Percentiles rank a stretch among this genome's conserved stretches.
These are phyloP conservation scores for Illadopsis cleaveri DNA, from an alignment of 2,113 vertebrate genomes.

Conservation along the genomic window DNA sequence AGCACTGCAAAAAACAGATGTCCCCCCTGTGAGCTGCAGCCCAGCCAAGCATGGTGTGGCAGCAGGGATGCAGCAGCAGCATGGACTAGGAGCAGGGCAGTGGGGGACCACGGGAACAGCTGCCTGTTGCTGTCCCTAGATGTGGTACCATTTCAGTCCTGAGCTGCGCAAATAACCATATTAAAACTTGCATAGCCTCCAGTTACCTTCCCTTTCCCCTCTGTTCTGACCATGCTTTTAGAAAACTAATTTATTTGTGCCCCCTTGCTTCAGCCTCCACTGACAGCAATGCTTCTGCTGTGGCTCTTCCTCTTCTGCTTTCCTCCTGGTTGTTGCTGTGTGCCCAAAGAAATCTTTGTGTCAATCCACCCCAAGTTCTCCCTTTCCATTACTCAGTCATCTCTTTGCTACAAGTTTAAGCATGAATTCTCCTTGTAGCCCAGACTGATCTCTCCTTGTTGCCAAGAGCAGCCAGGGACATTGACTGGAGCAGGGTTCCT, in stretches of 20 bases:
- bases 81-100: not conserved
- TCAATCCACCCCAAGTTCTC: not conserved
- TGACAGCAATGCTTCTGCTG: not conserved
- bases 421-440: not conserved
- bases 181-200: not conserved
- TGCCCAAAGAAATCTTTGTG: not conserved
- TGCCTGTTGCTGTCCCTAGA: fast-evolving
- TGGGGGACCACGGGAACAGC: not conserved
- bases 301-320: not conserved
- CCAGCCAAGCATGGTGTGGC: not conserved
- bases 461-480: not conserved
- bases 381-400: not conserved
- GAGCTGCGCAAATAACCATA: not conserved
- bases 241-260: not conserved
- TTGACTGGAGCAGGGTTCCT: not conserved
- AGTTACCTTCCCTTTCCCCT: not conserved
- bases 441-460: not conserved
- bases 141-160: not conserved
- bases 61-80: not conserved
- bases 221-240: not conserved
- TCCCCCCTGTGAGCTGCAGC: not conserved
- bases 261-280: fast-evolving
- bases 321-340: not conserved
- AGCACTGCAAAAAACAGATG: not conserved
- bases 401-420: not conserved